phyloP scores from a whole-genome alignment of 2,113 vertebrate genomes.

The Rhegmatorhina hoffmannsi region DNA sequence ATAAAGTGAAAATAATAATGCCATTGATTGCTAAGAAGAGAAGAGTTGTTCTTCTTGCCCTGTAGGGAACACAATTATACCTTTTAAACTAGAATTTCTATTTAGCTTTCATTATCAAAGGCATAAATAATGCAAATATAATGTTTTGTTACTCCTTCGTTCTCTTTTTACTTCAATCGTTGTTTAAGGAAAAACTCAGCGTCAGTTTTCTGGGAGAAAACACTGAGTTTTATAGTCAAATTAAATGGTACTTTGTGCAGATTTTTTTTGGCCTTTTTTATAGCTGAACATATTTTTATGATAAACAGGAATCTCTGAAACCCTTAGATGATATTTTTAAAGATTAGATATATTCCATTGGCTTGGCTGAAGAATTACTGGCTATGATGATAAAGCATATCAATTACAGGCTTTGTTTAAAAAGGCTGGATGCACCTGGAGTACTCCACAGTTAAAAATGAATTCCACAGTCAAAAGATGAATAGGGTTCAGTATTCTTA shows the following conservation, averaged over 20 bases:
- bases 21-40: neutral
- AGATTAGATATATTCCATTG: neutral
- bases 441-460: neutral
- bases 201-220: neutral
- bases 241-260: neutral
- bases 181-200: neutral
- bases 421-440: neutral
- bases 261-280: neutral
- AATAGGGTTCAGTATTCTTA: neutral
- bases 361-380: neutral
- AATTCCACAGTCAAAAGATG: neutral
- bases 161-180: neutral
- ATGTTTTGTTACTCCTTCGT: neutral
- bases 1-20: neutral
- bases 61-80: neutral
- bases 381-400: neutral
- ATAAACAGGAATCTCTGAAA: neutral
- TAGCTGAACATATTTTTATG: neutral
- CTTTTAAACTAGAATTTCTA: neutral
- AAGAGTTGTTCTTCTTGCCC: neutral
- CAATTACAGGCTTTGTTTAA: neutral
- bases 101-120: neutral
- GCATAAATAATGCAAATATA: neutral
- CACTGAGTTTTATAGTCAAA: neutral
- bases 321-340: neutral